A percentile compares a stretch with the other conserved stretches of the same genome.
phyloP scores from a whole-genome alignment of 2,113 vertebrate genomes.

The Malurus elegans region DNA sequence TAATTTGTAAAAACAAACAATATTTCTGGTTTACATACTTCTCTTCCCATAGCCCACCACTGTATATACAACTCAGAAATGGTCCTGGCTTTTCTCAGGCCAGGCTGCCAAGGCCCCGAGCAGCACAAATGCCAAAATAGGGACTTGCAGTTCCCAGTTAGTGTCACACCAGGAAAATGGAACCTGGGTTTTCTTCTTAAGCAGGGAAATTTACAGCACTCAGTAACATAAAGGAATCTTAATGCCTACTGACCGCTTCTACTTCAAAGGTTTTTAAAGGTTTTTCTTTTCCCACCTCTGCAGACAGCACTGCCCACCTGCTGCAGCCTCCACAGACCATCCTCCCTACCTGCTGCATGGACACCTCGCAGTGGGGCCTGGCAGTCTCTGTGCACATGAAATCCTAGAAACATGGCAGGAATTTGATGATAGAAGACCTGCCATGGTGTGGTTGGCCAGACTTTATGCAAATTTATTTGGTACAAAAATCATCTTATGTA shows the following conservation, averaged over 20 bases:
- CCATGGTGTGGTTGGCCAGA: fast-evolving
- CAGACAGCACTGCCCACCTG: neutral
- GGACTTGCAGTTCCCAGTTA: neutral
- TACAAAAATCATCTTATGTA: neutral
- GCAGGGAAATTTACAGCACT: neutral
- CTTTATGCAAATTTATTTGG: neutral
- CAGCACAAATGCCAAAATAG: neutral
- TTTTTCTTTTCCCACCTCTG: neutral
- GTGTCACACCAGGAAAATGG: neutral
- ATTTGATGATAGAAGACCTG: neutral
- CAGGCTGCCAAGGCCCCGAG: neutral
- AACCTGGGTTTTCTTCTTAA: neutral
- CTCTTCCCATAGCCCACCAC: fast-evolving
- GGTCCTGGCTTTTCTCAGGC: neutral
- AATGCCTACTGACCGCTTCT: neutral
- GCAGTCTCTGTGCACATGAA: neutral
- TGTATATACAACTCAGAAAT: neutral
- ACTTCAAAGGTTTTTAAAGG: neutral
- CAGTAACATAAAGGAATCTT: neutral
- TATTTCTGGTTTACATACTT: neutral
- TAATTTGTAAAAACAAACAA: neutral
- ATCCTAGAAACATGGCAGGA: neutral
- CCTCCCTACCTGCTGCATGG: neutral
- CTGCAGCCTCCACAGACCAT: fast-evolving
- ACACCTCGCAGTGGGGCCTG: fast-evolving